These are phyloP conservation scores for Melanargia galathea DNA, from an alignment of 2,888 invertebrate species.

Conservation along the genomic window DNA sequence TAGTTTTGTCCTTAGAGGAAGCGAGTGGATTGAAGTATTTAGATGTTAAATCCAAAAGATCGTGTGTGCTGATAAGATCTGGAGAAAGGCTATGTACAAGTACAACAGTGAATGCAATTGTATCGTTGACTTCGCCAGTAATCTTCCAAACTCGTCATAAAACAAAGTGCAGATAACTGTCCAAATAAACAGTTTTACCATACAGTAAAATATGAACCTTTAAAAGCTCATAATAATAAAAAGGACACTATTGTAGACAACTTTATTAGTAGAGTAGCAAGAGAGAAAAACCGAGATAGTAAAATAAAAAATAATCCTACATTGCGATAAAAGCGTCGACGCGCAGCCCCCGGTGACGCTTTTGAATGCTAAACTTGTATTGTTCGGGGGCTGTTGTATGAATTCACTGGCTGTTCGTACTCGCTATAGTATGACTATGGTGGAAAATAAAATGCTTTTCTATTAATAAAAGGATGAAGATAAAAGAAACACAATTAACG, in stretches of 20 bases:
- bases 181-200: not conserved
- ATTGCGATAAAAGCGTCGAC: not conserved
- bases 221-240: not conserved
- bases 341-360: conserved; percentile 23
- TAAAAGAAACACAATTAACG: not conserved
- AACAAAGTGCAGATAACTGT: no score
- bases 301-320: not conserved
- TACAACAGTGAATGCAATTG: no score
- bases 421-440: not conserved
- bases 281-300: conserved; percentile 6
- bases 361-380: conserved; percentile 28
- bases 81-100: no score
- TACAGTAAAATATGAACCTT: not conserved
- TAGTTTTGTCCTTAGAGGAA: no score
- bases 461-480: not conserved
- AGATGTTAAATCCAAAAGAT: no score
- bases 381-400: conserved; percentile 27
- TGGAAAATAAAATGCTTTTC: conserved; percentile 5
- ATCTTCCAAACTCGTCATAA: no score
- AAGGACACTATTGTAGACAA: not conserved
- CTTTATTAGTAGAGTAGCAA: not conserved
- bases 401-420: conserved; percentile 17
- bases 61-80: no score
- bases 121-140: no score
- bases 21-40: no score